Percentiles rank a stretch among this genome's conserved stretches.
Evolutionary conservation across 2,797 vertebrate species (phyloP).

Genomic region (Octomys mimax): DNA sequence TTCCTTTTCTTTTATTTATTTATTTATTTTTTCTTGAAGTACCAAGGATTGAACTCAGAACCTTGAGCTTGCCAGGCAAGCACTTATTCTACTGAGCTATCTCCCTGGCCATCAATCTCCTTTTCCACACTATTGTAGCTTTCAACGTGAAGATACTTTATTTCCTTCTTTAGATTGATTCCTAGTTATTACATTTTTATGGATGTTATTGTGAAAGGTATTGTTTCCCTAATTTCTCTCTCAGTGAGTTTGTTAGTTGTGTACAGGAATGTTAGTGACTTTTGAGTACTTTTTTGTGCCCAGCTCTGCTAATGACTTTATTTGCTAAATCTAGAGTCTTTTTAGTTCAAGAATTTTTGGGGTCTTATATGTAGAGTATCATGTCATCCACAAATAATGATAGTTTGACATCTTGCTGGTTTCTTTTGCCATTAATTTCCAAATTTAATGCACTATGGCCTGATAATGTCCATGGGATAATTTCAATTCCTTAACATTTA

Average conservation of each 20-base stretch:
- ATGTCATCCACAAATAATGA: neutral
- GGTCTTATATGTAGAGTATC: neutral
- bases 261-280: neutral
- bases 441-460: neutral
- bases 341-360: neutral
- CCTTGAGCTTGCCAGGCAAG: too few relatives aligned
- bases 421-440: neutral
- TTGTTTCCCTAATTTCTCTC: neutral
- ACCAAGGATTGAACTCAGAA: too few relatives aligned
- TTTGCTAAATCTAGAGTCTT: neutral
- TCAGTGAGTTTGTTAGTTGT: neutral
- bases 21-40: too few relatives aligned
- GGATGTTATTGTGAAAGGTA: neutral
- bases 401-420: neutral
- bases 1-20: too few relatives aligned
- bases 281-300: neutral
- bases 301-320: neutral
- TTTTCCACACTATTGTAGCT: neutral
- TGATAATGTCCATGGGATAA: neutral
- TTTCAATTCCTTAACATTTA: neutral
- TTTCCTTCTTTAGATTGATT: neutral
- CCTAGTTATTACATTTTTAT: neutral
- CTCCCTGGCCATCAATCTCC: neutral
- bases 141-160: neutral
- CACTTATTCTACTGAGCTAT: too few relatives aligned